Percentiles rank a stretch among this genome's conserved stretches.
Evolutionary conservation across 2,113 vertebrate species (phyloP).

Genomic region (Calcarius ornatus): DNA sequence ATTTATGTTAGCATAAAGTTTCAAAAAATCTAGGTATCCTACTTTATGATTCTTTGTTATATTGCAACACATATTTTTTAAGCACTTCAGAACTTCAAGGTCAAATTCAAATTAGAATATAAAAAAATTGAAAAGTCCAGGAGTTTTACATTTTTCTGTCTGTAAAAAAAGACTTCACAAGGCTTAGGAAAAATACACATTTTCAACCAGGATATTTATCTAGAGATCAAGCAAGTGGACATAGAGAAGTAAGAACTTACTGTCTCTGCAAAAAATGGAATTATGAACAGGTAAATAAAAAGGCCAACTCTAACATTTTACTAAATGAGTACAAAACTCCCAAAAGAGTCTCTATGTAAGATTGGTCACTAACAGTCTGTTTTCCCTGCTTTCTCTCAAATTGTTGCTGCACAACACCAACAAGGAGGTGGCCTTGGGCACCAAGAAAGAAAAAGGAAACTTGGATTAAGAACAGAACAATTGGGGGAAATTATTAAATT

Average conservation of each 20-base stretch:
- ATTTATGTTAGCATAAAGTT: neutral
- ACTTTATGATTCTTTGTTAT: neutral
- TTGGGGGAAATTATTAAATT: conserved; percentile 53
- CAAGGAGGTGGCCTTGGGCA: conserved; percentile 18
- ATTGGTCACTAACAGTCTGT: neutral
- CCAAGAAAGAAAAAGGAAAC: conserved; percentile 44
- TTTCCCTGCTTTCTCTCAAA: neutral
- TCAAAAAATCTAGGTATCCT: neutral
- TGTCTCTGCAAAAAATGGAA: neutral
- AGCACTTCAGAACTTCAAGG: neutral
- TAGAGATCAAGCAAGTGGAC: neutral
- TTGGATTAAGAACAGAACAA: conserved; percentile 51
- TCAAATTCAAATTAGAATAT: neutral
- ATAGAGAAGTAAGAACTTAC: neutral
- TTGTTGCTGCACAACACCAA: neutral
- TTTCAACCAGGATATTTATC: neutral
- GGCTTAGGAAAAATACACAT: neutral
- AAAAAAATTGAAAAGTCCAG: neutral
- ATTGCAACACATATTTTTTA: neutral
- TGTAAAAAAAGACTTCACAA: neutral
- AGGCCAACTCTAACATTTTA: neutral
- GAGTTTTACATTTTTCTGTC: neutral
- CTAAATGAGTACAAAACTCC: neutral
- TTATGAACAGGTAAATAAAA: neutral
- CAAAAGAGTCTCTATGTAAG: neutral